These are phyloP conservation scores for Engraulis encrasicolus DNA, from an alignment of 2,113 vertebrate species.

Conservation along the genomic window DNA sequence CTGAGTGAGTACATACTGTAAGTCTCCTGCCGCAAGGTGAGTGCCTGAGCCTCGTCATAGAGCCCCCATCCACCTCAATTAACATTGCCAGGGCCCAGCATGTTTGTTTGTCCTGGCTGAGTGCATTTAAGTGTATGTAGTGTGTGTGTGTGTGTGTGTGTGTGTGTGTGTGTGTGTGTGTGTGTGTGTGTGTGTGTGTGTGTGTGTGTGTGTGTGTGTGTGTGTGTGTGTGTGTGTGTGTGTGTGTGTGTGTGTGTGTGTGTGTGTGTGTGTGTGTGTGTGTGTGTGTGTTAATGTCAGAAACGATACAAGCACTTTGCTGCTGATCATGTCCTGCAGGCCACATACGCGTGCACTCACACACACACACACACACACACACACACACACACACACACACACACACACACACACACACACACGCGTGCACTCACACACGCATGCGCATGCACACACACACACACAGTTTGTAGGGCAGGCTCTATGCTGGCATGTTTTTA, in stretches of 20 bases:
- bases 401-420: constrained; percentile 1
- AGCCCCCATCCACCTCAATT: not conserved
- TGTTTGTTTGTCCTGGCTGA: constrained; percentile 54
- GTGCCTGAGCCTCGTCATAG: not conserved
- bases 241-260: constrained; percentile 25
- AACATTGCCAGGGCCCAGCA: not conserved
- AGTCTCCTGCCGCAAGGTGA: not conserved
- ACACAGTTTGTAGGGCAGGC: constrained; percentile 36
- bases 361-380: not conserved
- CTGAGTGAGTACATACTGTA: not conserved
- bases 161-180: constrained; percentile 22
- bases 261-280: constrained; percentile 32
- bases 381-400: not conserved
- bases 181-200: constrained; percentile 41
- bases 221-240: not conserved
- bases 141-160: not conserved
- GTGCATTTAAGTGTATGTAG: not conserved
- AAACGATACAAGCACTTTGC: not conserved
- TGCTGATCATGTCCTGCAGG: not conserved
- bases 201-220: not conserved
- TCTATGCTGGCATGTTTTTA: constrained; percentile 43
- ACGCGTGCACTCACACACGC: not conserved
- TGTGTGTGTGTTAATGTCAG: constrained; percentile 23
- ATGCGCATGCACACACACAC: not conserved
- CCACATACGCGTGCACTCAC: constrained; percentile 18